phyloP scores from a whole-genome alignment of 2,113 vertebrate genomes.

The Alosa alosa region DNA sequence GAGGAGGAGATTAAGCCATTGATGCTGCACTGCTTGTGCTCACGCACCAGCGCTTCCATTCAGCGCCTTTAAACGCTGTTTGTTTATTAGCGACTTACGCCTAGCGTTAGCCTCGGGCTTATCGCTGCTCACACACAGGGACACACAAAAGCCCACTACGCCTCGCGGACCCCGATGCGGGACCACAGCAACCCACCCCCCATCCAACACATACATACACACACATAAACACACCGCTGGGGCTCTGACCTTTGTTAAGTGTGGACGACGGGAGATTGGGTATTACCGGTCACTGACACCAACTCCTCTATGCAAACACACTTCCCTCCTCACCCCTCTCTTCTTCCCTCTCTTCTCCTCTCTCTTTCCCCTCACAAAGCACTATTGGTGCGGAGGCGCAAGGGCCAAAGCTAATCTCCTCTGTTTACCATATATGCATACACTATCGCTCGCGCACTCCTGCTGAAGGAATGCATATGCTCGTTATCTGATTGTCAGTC shows the following conservation, averaged over 20 bases:
- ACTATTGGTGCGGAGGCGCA: conserved; percentile 61
- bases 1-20: conserved; percentile 75
- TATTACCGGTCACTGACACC: conserved; percentile 71
- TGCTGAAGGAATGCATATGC: conserved; percentile 71
- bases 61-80: conserved; percentile 78
- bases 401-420: conserved; percentile 66
- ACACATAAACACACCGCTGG: conserved; percentile 33
- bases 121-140: conserved; percentile 69
- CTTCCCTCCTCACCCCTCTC: conserved; percentile 53
- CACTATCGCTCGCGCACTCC: conserved; percentile 62
- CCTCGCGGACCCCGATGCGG: not conserved
- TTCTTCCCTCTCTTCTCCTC: not conserved
- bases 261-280: conserved; percentile 69
- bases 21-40: conserved; percentile 60
- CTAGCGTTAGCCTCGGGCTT: conserved; percentile 71
- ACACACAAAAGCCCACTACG: conserved; percentile 62
- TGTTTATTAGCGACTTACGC: conserved; percentile 80
- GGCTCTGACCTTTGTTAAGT: conserved; percentile 71
- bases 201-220: not conserved
- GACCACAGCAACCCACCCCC: not conserved
- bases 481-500: conserved; percentile 64
- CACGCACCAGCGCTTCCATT: conserved; percentile 72
- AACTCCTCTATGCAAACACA: conserved; percentile 73
- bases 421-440: conserved; percentile 74
- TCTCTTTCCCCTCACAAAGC: conserved; percentile 63